Evolutionary conservation across 2,888 invertebrate species (phyloP).

Genomic region (Punctoribates punctum): DNA sequence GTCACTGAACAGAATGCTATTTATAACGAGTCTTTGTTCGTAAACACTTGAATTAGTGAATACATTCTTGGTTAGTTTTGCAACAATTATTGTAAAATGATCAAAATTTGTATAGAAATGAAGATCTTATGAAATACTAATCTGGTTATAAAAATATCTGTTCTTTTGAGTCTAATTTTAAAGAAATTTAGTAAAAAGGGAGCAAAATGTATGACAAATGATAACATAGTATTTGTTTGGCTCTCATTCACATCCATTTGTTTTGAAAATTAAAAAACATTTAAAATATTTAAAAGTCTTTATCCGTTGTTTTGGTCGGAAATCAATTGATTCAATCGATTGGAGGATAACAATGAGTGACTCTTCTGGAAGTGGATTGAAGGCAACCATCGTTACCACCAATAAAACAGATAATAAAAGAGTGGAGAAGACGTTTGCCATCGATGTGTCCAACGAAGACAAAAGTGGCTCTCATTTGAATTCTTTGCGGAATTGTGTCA

Average conservation of each 20-base stretch:
- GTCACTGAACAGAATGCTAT: too few species aligned
- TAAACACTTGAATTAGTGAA: too few species aligned
- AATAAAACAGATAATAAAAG: not conserved
- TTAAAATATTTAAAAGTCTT: not conserved
- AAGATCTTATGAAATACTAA: too few species aligned
- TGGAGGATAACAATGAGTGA: not conserved
- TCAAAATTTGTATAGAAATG: too few species aligned
- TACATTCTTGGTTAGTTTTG: too few species aligned
- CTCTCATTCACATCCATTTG: conserved; percentile 6
- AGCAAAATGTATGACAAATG: not conserved
- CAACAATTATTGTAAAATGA: too few species aligned
- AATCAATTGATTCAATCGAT: not conserved
- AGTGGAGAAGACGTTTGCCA: conserved; percentile 5
- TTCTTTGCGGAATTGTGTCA: conserved; percentile 40
- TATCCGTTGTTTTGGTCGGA: not conserved
- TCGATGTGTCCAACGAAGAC: not conserved
- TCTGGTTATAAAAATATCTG: too few species aligned
- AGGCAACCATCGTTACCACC: conserved; percentile 5
- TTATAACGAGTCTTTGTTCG: too few species aligned
- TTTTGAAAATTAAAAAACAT: not conserved
- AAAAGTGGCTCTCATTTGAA: conserved; percentile 31
- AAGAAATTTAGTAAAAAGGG: too few species aligned
- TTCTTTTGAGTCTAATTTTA: too few species aligned
- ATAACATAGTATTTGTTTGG: not conserved
- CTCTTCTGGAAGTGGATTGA: not conserved